Evolutionary conservation across 37 sponge, comb jelly and placozoan genomes (phyloP).

Genomic region (Agelas oroides): DNA sequence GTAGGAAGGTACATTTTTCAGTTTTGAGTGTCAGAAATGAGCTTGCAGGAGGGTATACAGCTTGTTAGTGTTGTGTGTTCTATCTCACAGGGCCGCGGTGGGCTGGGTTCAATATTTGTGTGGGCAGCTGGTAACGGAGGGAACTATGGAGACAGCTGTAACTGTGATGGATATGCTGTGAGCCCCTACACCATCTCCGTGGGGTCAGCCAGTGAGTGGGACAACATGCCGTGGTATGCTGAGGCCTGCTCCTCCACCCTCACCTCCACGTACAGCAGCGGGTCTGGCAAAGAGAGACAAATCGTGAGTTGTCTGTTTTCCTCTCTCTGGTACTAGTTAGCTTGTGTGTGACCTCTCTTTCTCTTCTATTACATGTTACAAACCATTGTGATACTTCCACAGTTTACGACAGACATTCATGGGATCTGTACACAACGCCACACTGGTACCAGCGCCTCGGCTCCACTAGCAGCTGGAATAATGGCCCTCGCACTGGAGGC

Average conservation of each 20-base stretch:
- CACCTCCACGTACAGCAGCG: conserved; percentile 96
- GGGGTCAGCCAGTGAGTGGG: conserved; percentile 80
- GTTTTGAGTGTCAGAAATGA: too few species aligned
- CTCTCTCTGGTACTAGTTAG: neutral
- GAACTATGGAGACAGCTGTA: conserved; percentile 84
- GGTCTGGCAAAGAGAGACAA: conserved; percentile 59
- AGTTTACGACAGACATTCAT: conserved; percentile 69
- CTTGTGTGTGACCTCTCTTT: too few species aligned
- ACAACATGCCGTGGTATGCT: conserved; percentile 93
- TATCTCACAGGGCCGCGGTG: conserved; percentile 74
- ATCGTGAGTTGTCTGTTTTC: conserved; percentile 58
- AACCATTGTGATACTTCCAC: neutral
- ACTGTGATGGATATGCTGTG: conserved; percentile 98
- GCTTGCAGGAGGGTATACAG: too few species aligned
- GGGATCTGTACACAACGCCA: conserved; percentile 68
- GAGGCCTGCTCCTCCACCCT: conserved; percentile 95
- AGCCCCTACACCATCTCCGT: conserved; percentile 93
- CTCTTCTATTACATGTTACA: too few species aligned
- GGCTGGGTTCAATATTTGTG: conserved; percentile 93
- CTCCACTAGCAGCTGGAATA: conserved; percentile 87
- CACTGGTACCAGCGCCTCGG: conserved; percentile 87
- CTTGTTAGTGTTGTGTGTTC: too few species aligned
- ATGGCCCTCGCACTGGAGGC: conserved; percentile 91
- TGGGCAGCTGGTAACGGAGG: conserved; percentile 99
- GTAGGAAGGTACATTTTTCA: too few species aligned